Percentiles rank a stretch among this genome's conserved stretches.
phyloP scores from a whole-genome alignment of 2,888 invertebrate species.

The Ophion ellenae region DNA sequence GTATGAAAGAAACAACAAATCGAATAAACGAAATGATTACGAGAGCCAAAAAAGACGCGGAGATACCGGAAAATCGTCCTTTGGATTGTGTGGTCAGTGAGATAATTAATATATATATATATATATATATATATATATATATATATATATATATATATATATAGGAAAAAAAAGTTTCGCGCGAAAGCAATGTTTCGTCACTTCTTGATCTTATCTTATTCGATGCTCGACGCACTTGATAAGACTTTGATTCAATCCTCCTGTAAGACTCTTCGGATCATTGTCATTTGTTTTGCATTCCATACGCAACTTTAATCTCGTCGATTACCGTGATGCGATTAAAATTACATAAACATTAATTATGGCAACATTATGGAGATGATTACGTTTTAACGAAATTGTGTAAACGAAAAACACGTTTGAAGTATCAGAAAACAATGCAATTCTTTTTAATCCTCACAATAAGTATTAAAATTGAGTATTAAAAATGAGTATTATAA shows the following conservation, averaged over 20 bases:
- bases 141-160: not conserved
- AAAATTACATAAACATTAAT: not conserved
- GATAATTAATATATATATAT: not conserved
- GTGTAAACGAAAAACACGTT: not conserved
- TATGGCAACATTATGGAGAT: not conserved
- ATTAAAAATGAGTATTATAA: too few species aligned
- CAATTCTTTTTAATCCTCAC: not conserved
- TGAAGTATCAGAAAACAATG: not conserved
- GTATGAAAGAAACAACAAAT: slow-evolving; percentile 91
- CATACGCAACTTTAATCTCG: not conserved
- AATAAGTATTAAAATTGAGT: not conserved
- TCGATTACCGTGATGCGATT: not conserved
- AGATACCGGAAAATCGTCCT: slow-evolving; percentile 86
- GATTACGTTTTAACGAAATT: not conserved
- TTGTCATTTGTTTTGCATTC: not conserved
- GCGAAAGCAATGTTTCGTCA: not conserved
- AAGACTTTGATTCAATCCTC: not conserved
- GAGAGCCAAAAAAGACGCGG: slow-evolving; percentile 87
- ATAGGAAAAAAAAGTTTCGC: not conserved
- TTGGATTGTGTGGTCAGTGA: slow-evolving; percentile 89
- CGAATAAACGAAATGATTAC: slow-evolving; percentile 91
- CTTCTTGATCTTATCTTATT: not conserved
- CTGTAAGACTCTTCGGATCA: not conserved
- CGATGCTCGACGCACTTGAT: not conserved
- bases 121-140: not conserved